Evolutionary conservation across 2,113 vertebrate genomes (phyloP), one percentile per base, ranked within the genome.

Genomic region (Martes martes): DNA sequence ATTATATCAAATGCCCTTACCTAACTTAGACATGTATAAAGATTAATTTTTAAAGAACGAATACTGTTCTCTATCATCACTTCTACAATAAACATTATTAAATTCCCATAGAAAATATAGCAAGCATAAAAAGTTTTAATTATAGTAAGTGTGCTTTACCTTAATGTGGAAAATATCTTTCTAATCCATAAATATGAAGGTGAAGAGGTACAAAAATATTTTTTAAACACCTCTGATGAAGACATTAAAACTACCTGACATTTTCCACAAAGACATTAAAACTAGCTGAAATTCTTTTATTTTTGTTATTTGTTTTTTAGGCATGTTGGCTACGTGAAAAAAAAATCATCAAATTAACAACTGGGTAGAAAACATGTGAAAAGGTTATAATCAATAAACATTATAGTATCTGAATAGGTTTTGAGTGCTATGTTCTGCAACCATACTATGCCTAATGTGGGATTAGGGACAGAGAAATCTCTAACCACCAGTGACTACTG

Each of bases 171-270:
- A 96, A 91, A 89, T 78, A 81, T 81, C 85, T 86, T 59, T 79
- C 69, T 89, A 91, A 95, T 31, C 16, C 69, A 71, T 39, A 84
- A 73, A 21, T 91, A 92, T 59, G 79, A 97, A 86, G 47, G 89
- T 82, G 33, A 96, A 96, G n/a, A 97, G 28, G 74, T 82, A 16
- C 78, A 26, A 86, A 95, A 97, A 96, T 71, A 85, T 61, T 95
- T 96, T 91, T 47, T 31, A 92, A 81, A 92, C 39, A 95, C 13
- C 13, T 85, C 80, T 91, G 78, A 91, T 74, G 82, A 50, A 95
- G 93, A 94, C 36, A 45, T 39, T 81, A 91, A 91, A 2, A 79
- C 8, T 67, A 67, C 28, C 33, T 67, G 31, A 67, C 14, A 33
- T 95, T 92, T 95, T 86, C 11, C 31, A 94, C 65, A 88, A 84